phyloP scores from a whole-genome alignment of 2,888 invertebrate genomes.

The Patella ulyssiponensis region DNA sequence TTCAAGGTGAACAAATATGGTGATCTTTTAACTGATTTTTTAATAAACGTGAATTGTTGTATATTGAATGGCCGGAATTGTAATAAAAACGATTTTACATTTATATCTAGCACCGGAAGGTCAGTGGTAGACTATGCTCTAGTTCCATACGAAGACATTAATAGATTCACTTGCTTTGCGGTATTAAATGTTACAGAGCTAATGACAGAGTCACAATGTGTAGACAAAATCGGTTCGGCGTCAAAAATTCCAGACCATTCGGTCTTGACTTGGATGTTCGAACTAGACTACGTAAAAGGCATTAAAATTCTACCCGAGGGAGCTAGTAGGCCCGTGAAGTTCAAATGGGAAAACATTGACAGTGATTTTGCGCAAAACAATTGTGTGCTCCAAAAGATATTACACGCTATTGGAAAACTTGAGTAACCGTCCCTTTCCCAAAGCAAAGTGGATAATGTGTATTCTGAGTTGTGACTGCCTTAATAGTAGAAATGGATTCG shows the following conservation, averaged over 20 bases:
- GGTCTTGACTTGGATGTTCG: not conserved
- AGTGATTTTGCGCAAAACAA: not conserved
- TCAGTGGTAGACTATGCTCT: not conserved
- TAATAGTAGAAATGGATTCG: constrained; percentile 1
- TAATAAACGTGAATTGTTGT: constrained; percentile 5
- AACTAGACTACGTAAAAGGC: not conserved
- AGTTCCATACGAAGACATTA: not conserved
- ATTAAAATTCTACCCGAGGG: not conserved
- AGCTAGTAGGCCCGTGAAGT: not conserved
- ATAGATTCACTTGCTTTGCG: not conserved
- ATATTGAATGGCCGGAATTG: not conserved
- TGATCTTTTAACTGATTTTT: not conserved
- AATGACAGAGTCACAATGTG: not conserved
- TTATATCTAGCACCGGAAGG: not conserved
- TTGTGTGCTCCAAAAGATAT: not conserved
- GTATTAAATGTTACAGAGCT: not conserved
- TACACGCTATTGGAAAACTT: not conserved
- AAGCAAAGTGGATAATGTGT: not conserved
- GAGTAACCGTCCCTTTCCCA: not conserved
- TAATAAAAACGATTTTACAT: not conserved
- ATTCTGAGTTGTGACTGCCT: not conserved
- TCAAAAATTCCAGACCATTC: not conserved
- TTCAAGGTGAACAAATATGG: not conserved
- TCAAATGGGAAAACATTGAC: not conserved
- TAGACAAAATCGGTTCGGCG: not conserved